Base-by-base conservation (phyloP, 1,140 invertebrate genomes). In the Hyposmocoma kahamanoa region DNA sequence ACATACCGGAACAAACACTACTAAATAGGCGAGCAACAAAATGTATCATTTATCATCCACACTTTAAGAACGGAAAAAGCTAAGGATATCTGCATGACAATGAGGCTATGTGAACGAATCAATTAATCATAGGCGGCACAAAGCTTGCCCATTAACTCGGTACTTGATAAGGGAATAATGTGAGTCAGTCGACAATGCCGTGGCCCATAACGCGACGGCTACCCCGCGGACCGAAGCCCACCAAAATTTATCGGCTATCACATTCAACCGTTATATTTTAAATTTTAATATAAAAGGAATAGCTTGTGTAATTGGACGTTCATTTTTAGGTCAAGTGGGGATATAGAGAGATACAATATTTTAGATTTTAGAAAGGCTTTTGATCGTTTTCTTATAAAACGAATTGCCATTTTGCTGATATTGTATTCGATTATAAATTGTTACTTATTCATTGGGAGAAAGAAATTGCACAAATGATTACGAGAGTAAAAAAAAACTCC, bases 201-300 rank as follows among this genome's bases (percentile, higher is more conserved):
- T 9, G 8, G 28, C 39, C 26, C 22, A 36, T 51, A 46, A 52
- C 17, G 50, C 43, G 50, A 38, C 49, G n/a, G n/a, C n/a, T 44
- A 45, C 43, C 42, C 56, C 50, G 43, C 50, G 42, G 32, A 19
- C 45, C 54, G 42, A 41, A 50, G 47, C 24, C 42, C 41, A 22
- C 13, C 47, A 4, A 50, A 53, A 59, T 59, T 59, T 59, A 59
- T 59, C 46, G 50, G 34, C 42, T 53, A 53, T 58, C 50, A 58
- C 45, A 53, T 47, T 58, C 47, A 49, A 34, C 51, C 54, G 48
- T 42, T 47, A 42, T 36, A 17, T 49, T 49, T 49, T 22, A 28
- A 28, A 28, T 28, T n/a, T n/a, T n/a, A n/a, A n/a, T n/a, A n/a
- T n/a, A n/a, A n/a, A n/a, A n/a, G n/a, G n/a, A n/a, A n/a, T n/a